Evolutionary conservation across 1,140 invertebrate genomes (phyloP).

Genomic region (Charaxes varanes): DNA sequence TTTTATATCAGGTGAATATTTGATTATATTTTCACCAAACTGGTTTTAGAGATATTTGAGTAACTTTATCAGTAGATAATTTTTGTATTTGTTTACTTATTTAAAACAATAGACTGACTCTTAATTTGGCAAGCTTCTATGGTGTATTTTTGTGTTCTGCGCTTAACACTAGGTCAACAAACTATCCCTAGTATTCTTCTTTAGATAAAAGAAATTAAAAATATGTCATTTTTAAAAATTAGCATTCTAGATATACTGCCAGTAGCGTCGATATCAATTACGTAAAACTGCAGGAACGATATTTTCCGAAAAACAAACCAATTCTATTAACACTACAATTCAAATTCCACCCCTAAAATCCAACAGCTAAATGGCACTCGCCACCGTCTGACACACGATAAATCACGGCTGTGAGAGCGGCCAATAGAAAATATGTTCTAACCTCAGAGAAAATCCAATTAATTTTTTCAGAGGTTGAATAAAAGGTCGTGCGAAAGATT

Average conservation of each 20-base stretch:
- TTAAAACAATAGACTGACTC: too few species aligned
- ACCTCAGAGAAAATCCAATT: constrained; percentile 72
- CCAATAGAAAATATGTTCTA: constrained; percentile 72
- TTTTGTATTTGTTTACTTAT: too few species aligned
- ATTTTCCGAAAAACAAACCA: neutral
- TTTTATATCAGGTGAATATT: neutral
- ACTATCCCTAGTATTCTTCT: too few species aligned
- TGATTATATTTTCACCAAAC: constrained; percentile 1
- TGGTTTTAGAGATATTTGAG: neutral
- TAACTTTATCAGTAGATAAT: too few species aligned
- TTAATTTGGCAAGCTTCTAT: too few species aligned
- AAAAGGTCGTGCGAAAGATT: constrained; percentile 61
- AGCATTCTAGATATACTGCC: too few species aligned
- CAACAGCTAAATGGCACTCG: constrained; percentile 63
- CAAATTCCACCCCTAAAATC: constrained; percentile 34
- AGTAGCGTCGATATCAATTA: too few species aligned
- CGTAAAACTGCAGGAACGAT: too few species aligned
- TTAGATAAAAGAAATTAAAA: neutral
- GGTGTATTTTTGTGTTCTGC: too few species aligned
- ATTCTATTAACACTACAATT: constrained; percentile 6
- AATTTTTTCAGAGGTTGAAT: constrained; percentile 70
- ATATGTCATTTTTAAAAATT: too few species aligned
- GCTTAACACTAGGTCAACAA: too few species aligned
- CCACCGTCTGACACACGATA: constrained; percentile 71
- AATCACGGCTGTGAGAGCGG: constrained; percentile 65